These are phyloP conservation scores for Parapristionchus giblindavisi DNA, from an alignment of 2,888 invertebrate genomes.

Conservation along the genomic window DNA sequence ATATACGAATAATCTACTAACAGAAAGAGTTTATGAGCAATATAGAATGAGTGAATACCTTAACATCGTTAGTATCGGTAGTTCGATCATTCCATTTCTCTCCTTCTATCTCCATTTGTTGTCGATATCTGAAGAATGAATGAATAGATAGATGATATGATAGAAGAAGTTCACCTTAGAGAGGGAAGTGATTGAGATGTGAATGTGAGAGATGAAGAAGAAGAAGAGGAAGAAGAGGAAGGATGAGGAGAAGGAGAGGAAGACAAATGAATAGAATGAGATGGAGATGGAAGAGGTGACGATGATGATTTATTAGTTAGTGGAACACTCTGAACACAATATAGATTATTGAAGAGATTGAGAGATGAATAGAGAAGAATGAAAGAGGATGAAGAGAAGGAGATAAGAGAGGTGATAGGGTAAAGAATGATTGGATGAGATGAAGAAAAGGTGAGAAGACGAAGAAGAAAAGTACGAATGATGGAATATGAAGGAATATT, in stretches of 20 bases:
- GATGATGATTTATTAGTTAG: background rate
- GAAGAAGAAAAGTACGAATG: too few species aligned
- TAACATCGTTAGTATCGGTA: constrained; percentile 47
- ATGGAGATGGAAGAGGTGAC: background rate
- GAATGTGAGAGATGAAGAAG: background rate
- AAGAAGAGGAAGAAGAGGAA: background rate
- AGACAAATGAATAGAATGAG: background rate
- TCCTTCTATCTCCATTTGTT: background rate
- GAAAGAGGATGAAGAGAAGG: background rate
- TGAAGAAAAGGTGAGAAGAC: background rate
- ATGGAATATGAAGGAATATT: too few species aligned
- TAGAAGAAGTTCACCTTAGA: background rate
- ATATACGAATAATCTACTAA: too few species aligned
- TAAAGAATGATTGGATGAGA: background rate
- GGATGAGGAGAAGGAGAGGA: background rate
- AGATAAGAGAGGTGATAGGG: background rate
- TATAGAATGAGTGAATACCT: constrained; percentile 40
- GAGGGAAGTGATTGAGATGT: background rate
- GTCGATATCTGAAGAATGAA: constrained; percentile 14
- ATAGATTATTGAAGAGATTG: background rate
- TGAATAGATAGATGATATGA: background rate
- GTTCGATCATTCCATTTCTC: constrained; percentile 53
- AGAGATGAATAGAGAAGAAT: background rate
- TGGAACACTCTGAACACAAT: constrained; percentile 10
- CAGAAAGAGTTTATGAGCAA: too few species aligned